Percentiles rank a stretch among this genome's conserved stretches.
These are phyloP conservation scores for Epizoanthus rinbou DNA, from an alignment of 92 coral and sea anemone genomes.

Conservation along the genomic window DNA sequence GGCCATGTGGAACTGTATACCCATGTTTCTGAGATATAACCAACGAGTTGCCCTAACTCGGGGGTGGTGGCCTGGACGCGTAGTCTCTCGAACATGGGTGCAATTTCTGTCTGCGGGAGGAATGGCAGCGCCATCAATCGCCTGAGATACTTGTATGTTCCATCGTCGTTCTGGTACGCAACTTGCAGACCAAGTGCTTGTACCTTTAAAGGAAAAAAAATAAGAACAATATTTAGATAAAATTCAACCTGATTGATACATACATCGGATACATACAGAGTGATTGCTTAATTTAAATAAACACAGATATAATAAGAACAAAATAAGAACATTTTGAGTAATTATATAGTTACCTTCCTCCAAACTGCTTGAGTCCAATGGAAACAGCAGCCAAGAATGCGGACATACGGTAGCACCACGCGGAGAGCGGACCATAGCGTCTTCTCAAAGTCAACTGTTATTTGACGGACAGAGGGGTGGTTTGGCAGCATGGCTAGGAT, in stretches of 20 bases:
- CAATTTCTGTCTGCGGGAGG: background rate
- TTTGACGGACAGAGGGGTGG: too few relatives aligned
- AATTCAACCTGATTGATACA: too few relatives aligned
- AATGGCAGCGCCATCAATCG: slow-evolving; percentile 43
- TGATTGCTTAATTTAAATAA: too few relatives aligned
- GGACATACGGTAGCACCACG: slow-evolving; percentile 3
- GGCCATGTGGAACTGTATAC: slow-evolving; percentile 8
- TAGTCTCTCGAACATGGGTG: background rate
- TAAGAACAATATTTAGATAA: too few relatives aligned
- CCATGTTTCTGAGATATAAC: slow-evolving; percentile 6
- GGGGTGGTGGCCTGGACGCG: background rate
- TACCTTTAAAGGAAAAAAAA: background rate
- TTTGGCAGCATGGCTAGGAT: too few relatives aligned
- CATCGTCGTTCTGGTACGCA: background rate
- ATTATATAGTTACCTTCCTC: slow-evolving; percentile 34
- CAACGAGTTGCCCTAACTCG: background rate
- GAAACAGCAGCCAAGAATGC: slow-evolving; percentile 1
- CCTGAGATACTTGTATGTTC: background rate
- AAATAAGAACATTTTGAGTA: too few relatives aligned
- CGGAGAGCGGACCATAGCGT: slow-evolving; percentile 25
- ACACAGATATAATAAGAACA: too few relatives aligned
- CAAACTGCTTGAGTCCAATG: slow-evolving; percentile 33
- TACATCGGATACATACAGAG: too few relatives aligned
- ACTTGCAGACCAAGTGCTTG: slow-evolving; percentile 23
- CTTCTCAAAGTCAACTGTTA: slow-evolving; percentile 19